Percentiles rank a stretch among this genome's conserved stretches.
These are phyloP conservation scores for Drosophila prosaltans DNA, from an alignment of 1,140 invertebrate species.

Conservation along the genomic window DNA sequence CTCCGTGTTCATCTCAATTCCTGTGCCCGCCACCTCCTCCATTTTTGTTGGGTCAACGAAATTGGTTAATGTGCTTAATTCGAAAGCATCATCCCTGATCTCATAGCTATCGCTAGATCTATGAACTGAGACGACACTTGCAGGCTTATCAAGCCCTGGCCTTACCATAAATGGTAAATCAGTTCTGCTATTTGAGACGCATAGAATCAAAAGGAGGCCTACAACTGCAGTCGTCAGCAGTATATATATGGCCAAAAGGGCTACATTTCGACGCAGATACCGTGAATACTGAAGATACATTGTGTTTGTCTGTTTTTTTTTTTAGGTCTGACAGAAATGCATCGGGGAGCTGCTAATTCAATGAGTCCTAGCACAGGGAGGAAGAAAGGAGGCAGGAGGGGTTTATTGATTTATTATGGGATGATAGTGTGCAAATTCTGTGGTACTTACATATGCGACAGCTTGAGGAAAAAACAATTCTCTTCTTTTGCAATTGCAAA, in stretches of 20 bases:
- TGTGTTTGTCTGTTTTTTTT: not conserved
- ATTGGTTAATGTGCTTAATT: not conserved
- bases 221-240: slow-evolving; percentile 15
- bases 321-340: not conserved
- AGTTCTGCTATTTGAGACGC: slow-evolving; percentile 5
- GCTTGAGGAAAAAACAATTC: not conserved
- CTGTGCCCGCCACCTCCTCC: not conserved
- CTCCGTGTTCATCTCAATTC: not conserved
- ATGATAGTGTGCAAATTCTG: not conserved
- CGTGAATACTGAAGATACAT: slow-evolving; percentile 20
- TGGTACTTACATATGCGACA: not conserved
- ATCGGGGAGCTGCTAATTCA: not conserved
- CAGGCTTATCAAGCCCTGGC: not conserved
- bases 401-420: slow-evolving; percentile 5
- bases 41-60: not conserved
- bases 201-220: slow-evolving; percentile 13
- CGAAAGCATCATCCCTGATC: not conserved
- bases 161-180: slow-evolving; percentile 14
- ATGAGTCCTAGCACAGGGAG: not conserved
- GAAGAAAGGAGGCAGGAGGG: not conserved
- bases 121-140: not conserved
- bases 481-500: not conserved
- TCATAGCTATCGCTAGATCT: slow-evolving; percentile 3
- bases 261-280: slow-evolving; percentile 11
- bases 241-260: slow-evolving; percentile 8